Conservation (phyloP, 2,888 invertebrate species). For the Glaucopsyche alexis region DNA sequence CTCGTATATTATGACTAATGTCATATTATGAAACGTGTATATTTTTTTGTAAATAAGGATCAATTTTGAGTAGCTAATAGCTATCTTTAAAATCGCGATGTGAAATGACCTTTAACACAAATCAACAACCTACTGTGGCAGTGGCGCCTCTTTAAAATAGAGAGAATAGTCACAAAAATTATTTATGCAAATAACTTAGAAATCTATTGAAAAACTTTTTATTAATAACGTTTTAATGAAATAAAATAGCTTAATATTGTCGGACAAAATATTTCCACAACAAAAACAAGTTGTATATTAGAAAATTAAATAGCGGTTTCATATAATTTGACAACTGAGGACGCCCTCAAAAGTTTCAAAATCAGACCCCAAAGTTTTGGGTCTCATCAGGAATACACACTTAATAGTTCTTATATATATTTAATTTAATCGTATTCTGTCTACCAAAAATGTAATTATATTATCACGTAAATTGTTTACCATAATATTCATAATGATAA, state of each 20-base stretch:
- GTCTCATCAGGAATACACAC: constrained; percentile 1
- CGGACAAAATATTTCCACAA: constrained; percentile 13
- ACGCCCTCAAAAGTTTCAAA: background rate
- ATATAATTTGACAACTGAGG: constrained; percentile 14
- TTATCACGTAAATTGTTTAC: background rate
- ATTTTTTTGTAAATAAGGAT: no score
- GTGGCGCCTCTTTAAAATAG: no score
- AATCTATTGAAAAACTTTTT: background rate
- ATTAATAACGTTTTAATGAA: background rate
- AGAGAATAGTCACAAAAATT: no score
- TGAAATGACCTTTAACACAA: no score
- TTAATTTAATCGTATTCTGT: background rate
- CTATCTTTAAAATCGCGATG: no score
- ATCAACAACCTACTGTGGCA: no score
- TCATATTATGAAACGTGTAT: no score
- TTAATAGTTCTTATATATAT: constrained; percentile 1
- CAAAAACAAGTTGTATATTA: constrained; percentile 18
- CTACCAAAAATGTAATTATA: background rate
- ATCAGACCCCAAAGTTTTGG: constrained; percentile 18
- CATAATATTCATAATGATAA: background rate
- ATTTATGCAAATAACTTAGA: no score
- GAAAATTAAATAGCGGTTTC: constrained; percentile 20
- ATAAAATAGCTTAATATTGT: background rate
- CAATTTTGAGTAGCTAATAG: no score
- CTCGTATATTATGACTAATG: no score